Percentiles rank a stretch among this genome's conserved stretches.
Conservation (phyloP, 1,140 invertebrate species). For the Drosophila sp. region DNA sequence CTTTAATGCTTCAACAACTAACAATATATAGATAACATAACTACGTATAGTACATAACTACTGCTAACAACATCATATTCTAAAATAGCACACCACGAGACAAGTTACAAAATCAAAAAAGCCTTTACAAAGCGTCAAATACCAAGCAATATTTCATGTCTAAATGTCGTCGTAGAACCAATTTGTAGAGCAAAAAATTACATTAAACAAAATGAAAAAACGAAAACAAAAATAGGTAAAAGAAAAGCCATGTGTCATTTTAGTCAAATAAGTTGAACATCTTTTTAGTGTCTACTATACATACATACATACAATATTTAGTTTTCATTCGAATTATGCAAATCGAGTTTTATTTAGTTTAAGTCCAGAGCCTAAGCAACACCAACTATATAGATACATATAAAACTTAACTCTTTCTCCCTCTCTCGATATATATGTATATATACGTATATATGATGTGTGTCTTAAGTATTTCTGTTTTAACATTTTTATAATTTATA, state of each 20-base stretch:
- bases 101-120: constrained; percentile 73
- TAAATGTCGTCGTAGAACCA: constrained; percentile 69
- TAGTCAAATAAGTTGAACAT: constrained; percentile 59
- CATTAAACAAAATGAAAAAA: constrained; percentile 33
- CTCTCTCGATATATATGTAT: constrained; percentile 31
- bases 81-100: constrained; percentile 40
- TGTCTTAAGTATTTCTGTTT: constrained; percentile 57
- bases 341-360: constrained; percentile 55
- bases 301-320: not conserved
- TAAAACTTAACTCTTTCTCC: constrained; percentile 26
- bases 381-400: constrained; percentile 29
- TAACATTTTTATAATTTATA: constrained; percentile 34
- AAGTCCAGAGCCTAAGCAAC: constrained; percentile 60
- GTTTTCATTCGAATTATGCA: constrained; percentile 69
- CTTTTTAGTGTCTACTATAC: constrained; percentile 42
- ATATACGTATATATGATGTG: constrained; percentile 18
- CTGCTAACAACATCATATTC: constrained; percentile 22
- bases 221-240: constrained; percentile 32
- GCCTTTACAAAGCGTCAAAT: constrained; percentile 68
- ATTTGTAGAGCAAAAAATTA: constrained; percentile 58
- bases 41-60: constrained; percentile 32
- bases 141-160: constrained; percentile 78
- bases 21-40: constrained; percentile 39
- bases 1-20: constrained; percentile 69
- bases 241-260: constrained; percentile 74